Evolutionary conservation across 1,140 invertebrate species (phyloP).

Genomic region (Drosophila nasuta): DNA sequence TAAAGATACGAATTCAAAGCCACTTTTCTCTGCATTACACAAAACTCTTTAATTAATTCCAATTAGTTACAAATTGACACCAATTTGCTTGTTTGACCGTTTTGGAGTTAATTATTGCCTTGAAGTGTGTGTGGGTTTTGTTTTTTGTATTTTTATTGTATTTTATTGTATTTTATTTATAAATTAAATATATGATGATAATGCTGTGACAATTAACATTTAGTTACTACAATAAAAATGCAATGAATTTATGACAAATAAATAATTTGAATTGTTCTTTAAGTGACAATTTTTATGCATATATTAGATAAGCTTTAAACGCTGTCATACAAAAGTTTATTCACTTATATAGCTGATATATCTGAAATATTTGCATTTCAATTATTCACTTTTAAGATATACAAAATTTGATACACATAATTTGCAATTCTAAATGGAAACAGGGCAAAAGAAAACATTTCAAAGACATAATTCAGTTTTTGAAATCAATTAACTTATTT

Average conservation of each 20-base stretch:
- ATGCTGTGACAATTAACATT: slow-evolving; percentile 2
- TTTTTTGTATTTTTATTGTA: neutral
- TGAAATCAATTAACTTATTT: slow-evolving; percentile 30
- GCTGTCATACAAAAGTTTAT: slow-evolving; percentile 23
- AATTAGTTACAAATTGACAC: slow-evolving; percentile 51
- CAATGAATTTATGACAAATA: slow-evolving; percentile 13
- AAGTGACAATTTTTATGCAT: neutral
- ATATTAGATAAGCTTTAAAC: slow-evolving; percentile 7
- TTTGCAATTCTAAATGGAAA: slow-evolving; percentile 28
- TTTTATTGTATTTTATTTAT: slow-evolving; percentile 2
- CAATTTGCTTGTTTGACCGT: slow-evolving; percentile 12
- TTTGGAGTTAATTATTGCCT: slow-evolving; percentile 13
- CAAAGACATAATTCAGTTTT: slow-evolving; percentile 22
- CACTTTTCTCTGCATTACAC: slow-evolving; percentile 26
- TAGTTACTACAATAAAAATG: slow-evolving; percentile 21
- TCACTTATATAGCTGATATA: slow-evolving; percentile 24
- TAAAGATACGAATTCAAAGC: slow-evolving; percentile 39
- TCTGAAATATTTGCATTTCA: slow-evolving; percentile 27
- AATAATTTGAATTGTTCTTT: neutral
- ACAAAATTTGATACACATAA: slow-evolving; percentile 3
- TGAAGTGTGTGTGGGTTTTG: neutral
- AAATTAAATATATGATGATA: slow-evolving; percentile 2
- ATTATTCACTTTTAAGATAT: slow-evolving; percentile 23
- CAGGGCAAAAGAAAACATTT: slow-evolving; percentile 1
- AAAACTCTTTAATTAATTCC: slow-evolving; percentile 54